phyloP scores from a whole-genome alignment of 2,888 invertebrate genomes.

The Oegoconia quadripuncta region DNA sequence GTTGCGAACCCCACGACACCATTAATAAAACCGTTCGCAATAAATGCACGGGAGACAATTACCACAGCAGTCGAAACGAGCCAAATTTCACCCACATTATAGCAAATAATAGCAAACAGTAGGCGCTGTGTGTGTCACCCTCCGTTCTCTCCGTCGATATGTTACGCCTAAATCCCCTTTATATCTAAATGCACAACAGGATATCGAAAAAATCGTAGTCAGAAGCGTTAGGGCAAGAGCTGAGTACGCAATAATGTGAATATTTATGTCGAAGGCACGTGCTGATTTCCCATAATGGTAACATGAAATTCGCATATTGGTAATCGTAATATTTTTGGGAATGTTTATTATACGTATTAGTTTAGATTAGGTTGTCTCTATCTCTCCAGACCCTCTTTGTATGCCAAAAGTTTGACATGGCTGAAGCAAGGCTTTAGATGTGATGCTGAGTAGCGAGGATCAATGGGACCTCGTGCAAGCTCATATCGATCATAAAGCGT shows the following conservation, averaged over 20 bases:
- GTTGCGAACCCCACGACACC: constrained; percentile 47
- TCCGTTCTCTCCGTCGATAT: constrained; percentile 57
- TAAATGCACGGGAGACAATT: constrained; percentile 69
- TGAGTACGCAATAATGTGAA: constrained; percentile 65
- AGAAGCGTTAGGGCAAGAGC: constrained; percentile 45
- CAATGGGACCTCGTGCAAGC: no score
- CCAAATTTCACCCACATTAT: constrained; percentile 77
- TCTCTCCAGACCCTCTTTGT: no score
- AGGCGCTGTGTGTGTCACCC: constrained; percentile 61
- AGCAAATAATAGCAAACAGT: constrained; percentile 75
- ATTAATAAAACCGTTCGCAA: constrained; percentile 45
- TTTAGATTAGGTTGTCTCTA: constrained; percentile 29
- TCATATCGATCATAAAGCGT: no score
- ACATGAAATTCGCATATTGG: constrained; percentile 70
- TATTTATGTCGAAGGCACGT: constrained; percentile 74
- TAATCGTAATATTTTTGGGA: constrained; percentile 54
- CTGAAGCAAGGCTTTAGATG: no score
- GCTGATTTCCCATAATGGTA: constrained; percentile 64
- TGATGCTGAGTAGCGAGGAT: no score
- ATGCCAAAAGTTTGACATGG: no score
- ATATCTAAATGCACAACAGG: constrained; percentile 73
- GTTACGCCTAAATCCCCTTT: constrained; percentile 69
- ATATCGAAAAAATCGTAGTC: constrained; percentile 57
- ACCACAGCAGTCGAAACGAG: constrained; percentile 50
- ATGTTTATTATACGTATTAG: constrained; percentile 29